Percentiles rank a stretch among this genome's conserved stretches.
These are phyloP conservation scores for Lepus oiostolus DNA, from an alignment of 2,797 vertebrate genomes.

Conservation along the genomic window DNA sequence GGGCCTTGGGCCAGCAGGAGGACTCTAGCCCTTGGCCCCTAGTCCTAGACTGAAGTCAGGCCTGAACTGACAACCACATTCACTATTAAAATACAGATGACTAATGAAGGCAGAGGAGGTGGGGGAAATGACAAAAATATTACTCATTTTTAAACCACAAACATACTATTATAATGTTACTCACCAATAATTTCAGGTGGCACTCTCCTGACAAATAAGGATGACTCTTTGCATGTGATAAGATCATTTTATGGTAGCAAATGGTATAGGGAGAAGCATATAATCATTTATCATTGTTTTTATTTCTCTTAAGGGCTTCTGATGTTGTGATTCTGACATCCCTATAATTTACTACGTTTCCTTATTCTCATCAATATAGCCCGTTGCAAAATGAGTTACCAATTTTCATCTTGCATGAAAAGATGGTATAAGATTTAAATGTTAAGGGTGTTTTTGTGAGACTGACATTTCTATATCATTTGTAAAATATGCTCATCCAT, in stretches of 20 bases:
- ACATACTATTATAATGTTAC: constrained; percentile 78
- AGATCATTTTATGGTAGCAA: constrained; percentile 55
- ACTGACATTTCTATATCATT: neutral
- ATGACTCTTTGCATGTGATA: constrained; percentile 36
- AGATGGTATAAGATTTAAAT: neutral
- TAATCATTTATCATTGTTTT: constrained; percentile 73
- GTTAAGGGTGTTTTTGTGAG: neutral
- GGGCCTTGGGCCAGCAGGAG: neutral
- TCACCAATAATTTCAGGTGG: constrained; percentile 82
- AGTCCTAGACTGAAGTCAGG: constrained; percentile 27
- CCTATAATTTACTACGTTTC: constrained; percentile 66
- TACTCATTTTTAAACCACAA: constrained; percentile 77
- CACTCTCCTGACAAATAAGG: constrained; percentile 74
- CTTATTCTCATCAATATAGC: constrained; percentile 8
- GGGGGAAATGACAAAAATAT: constrained; percentile 73
- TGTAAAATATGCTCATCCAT: constrained; percentile 13
- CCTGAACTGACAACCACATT: constrained; percentile 48
- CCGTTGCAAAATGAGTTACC: constrained; percentile 44
- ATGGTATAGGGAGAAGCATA: constrained; percentile 25
- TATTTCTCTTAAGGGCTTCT: constrained; percentile 56
- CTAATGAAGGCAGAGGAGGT: constrained; percentile 77
- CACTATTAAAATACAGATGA: constrained; percentile 66
- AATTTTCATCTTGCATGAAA: constrained; percentile 45
- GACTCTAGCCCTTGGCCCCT: constrained; percentile 15
- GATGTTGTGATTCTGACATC: constrained; percentile 57